phyloP scores from a whole-genome alignment of 1,140 invertebrate genomes.

The Brachionus calyciflorus region DNA sequence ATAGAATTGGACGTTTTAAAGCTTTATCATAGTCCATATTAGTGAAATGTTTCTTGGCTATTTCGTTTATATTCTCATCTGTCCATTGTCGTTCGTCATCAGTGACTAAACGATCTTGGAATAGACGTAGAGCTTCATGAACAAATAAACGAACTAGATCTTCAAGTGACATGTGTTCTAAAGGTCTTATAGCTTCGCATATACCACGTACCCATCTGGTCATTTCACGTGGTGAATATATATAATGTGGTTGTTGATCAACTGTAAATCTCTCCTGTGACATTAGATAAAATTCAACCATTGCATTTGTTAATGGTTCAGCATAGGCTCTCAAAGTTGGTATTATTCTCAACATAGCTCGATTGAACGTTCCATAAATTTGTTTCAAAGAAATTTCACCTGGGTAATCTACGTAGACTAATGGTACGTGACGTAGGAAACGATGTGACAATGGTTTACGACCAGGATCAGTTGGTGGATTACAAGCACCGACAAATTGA shows the following conservation, averaged over 20 bases:
- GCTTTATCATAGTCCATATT: conserved; percentile 80
- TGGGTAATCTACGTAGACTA: conserved; percentile 99
- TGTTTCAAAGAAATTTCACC: conserved; percentile 86
- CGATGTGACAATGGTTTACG: conserved; percentile 93
- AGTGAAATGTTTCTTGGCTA: conserved; percentile 92
- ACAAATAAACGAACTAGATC: conserved; percentile 95
- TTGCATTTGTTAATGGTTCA: conserved; percentile 92
- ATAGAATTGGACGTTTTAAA: conserved; percentile 83
- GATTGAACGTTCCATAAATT: conserved; percentile 96
- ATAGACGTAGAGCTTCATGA: conserved; percentile 92
- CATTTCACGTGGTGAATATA: conserved; percentile 99
- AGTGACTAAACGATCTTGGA: conserved; percentile 87
- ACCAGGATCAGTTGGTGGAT: conserved; percentile 98
- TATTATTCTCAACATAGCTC: conserved; percentile 90
- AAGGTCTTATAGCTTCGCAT: conserved; percentile 88
- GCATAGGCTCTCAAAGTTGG: conserved; percentile 84
- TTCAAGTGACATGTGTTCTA: conserved; percentile 85
- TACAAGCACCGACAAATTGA: conserved; percentile 99
- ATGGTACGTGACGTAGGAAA: conserved; percentile 82
- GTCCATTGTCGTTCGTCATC: conserved; percentile 94
- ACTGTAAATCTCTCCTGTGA: conserved; percentile 97
- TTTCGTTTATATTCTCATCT: conserved; percentile 91
- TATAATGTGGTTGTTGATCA: conserved; percentile 99
- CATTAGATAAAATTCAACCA: conserved; percentile 96
- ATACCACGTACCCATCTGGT: conserved; percentile 98